Evolutionary conservation across 2,888 invertebrate species (phyloP), one percentile per base, ranked within the genome.

Genomic region (Caenorhabditis sp.): DNA sequence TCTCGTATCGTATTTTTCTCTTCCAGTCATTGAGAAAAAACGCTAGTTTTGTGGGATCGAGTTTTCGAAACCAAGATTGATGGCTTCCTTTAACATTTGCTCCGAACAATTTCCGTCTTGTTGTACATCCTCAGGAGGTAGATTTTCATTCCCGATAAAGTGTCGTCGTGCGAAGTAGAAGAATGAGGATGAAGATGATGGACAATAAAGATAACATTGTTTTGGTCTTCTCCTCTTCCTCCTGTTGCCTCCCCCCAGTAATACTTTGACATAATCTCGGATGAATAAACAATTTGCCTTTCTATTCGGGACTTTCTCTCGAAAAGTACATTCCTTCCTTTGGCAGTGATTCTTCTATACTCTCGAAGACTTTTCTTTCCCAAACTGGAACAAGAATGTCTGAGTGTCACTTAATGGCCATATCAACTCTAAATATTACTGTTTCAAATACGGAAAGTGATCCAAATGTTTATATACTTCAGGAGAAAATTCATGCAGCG

Each of bases 191-290:
- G 63, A 44, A 7, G 63, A 61, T 54, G 77, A 77, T 77, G 61
- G 51, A 70, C 63, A 77, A 77, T 70, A 77, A 77, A 77, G 77
- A 77, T 77, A 77, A 70, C 69, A 66, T 35, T 66, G 64, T 35
- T 24, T 22, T 41, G 28, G 69, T 70, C 54, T 31, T 66, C 26
- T 26, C 31, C 49, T 10, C 14, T 41, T 54, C 28, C 49, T 68
- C 54, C 26, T 54, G 54, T 68, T 68, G 54, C 22, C 4, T 24
- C 54, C 38, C 22, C 69, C 28, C 47, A 56, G 58, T 61, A 76
- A 68, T 69, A 59, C 51, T 76, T 68, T 51, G 41, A 41, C 76
- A 68, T 69, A 68, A 54, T 77, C 77, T 69, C 54, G 63, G 51
- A 76, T 77, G 44, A 8, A 68, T 77, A 77, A 68, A 70, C 63